phyloP scores from a whole-genome alignment of 2,888 invertebrate genomes.

The Leucoma salicis region DNA sequence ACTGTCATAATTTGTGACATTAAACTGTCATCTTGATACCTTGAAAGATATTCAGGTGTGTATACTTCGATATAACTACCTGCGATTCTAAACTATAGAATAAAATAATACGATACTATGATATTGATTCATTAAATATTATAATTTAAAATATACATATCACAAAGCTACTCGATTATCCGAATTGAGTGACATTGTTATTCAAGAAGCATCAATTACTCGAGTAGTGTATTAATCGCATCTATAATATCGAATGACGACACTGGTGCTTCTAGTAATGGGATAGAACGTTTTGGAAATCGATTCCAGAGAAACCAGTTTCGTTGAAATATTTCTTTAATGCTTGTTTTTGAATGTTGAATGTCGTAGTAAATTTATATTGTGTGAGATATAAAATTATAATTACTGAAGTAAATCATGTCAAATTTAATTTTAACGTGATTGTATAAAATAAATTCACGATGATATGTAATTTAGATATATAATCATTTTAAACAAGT shows the following conservation, averaged over 20 bases:
- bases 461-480: too few relatives aligned
- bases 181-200: slow-evolving; percentile 24
- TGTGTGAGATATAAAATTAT: slow-evolving; percentile 29
- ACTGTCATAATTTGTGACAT: too few relatives aligned
- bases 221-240: slow-evolving; percentile 34
- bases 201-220: slow-evolving; percentile 35
- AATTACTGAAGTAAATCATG: slow-evolving; percentile 29
- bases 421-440: slow-evolving; percentile 16
- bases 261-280: slow-evolving; percentile 27
- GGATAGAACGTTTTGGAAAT: slow-evolving; percentile 28
- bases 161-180: slow-evolving; percentile 19
- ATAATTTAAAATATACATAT: slow-evolving; percentile 3
- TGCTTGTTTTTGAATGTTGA: slow-evolving; percentile 36
- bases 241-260: slow-evolving; percentile 29
- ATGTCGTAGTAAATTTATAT: slow-evolving; percentile 33
- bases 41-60: too few relatives aligned
- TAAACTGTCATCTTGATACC: too few relatives aligned
- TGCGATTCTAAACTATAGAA: not conserved
- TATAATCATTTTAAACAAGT: too few relatives aligned
- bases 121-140: slow-evolving; percentile 8
- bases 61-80: not conserved
- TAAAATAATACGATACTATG: slow-evolving; percentile 1
- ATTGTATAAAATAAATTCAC: too few relatives aligned
- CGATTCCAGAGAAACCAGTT: slow-evolving; percentile 32
- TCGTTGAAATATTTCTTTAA: slow-evolving; percentile 21